A percentile compares a stretch with the other conserved stretches of the same genome.
phyloP scores from a whole-genome alignment of 2,113 vertebrate genomes.

The Mesembrinibis cayennensis region DNA sequence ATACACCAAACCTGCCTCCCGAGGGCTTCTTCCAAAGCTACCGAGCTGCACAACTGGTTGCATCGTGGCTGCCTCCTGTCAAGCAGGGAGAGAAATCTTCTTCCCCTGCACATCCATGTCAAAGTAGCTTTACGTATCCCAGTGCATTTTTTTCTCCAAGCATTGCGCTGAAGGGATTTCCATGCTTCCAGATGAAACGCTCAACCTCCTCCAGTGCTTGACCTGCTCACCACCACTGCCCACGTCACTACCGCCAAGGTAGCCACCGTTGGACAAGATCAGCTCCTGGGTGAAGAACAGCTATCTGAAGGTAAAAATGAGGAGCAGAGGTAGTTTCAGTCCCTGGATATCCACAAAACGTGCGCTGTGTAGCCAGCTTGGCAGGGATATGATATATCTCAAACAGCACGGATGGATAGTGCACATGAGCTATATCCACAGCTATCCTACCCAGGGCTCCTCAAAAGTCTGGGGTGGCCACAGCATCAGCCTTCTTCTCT shows the following conservation, averaged over 20 bases:
- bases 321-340: neutral
- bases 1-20: neutral
- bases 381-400: neutral
- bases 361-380: neutral
- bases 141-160: neutral
- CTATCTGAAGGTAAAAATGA: neutral
- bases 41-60: neutral
- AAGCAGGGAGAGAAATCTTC: neutral
- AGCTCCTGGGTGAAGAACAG: neutral
- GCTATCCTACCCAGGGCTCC: neutral
- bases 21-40: neutral
- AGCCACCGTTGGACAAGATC: neutral
- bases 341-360: neutral
- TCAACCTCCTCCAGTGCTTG: neutral
- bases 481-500: neutral
- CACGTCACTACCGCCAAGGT: neutral
- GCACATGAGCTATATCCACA: neutral
- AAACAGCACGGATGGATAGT: accelerated
- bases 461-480: neutral
- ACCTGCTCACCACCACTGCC: neutral
- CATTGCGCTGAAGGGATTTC: neutral
- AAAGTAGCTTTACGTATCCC: accelerated
- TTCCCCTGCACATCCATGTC: neutral
- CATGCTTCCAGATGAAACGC: neutral
- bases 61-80: neutral